Conservation (phyloP, 2,888 invertebrate species). For the Hemaris fuciformis region DNA sequence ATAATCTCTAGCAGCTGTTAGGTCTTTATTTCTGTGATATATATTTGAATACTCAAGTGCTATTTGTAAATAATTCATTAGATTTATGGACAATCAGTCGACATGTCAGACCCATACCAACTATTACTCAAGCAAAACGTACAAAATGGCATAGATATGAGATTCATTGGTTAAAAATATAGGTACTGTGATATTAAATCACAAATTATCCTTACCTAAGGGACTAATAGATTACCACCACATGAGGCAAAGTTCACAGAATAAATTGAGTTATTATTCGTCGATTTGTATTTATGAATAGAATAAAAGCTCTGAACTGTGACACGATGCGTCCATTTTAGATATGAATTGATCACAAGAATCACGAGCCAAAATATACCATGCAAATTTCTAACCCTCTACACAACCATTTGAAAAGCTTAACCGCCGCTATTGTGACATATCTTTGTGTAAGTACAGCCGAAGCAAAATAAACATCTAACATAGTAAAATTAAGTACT, state of each 20-base stretch:
- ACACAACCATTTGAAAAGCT: background rate
- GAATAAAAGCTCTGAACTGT: background rate
- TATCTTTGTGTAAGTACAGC: conserved; percentile 54
- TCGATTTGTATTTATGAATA: background rate
- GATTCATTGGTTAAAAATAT: too few species aligned
- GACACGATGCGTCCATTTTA: background rate
- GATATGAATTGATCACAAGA: background rate
- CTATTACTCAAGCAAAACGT: too few species aligned
- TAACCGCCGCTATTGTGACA: conserved; percentile 30
- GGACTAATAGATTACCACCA: too few species aligned
- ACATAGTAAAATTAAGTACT: conserved; percentile 53
- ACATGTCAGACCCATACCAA: too few species aligned
- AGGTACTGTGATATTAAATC: too few species aligned
- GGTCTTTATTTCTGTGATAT: too few species aligned
- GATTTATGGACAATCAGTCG: too few species aligned
- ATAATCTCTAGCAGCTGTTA: too few species aligned
- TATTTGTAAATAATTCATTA: background rate
- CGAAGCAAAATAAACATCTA: conserved; percentile 37
- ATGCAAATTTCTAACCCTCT: background rate
- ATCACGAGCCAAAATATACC: background rate
- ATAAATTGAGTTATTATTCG: too few species aligned
- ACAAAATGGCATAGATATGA: too few species aligned
- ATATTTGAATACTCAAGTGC: background rate
- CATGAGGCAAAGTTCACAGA: too few species aligned
- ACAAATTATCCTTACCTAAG: too few species aligned